Evolutionary conservation across 1,140 invertebrate species (phyloP), one percentile per base, ranked within the genome.

Genomic region (Drosophila ironensis): DNA sequence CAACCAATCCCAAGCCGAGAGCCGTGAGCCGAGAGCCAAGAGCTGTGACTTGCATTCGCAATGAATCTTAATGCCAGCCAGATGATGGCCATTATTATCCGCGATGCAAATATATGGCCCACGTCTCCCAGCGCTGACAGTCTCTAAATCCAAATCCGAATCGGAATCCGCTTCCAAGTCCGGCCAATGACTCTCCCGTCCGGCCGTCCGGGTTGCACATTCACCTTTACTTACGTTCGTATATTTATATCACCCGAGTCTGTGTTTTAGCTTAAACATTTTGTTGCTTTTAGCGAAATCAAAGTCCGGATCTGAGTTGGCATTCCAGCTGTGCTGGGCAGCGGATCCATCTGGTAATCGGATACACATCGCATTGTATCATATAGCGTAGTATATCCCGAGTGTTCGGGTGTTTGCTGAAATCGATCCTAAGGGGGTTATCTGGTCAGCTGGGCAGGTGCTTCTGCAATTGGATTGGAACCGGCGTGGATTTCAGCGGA

Each of bases 161-260:
- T 52, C 38, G 24, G 20, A 22, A 11, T 42, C 40, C 22, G 12
- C 7, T 9, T 40, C 37, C 37, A 30, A 46, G 42, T 41, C 16
- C 64, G 73, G 45, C 48, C 76, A 80, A 67, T 61, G 76, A 81
- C 76, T 61, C 45, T 72, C 9, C 4, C 14, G 9, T 14, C 54
- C n/a, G 50, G 56, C 44, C 9, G 11, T 35, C 17, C 50, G 56
- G 47, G 27, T 19, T 47, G 50, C 51, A 25, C 59, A 56, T 69
- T 69, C 59, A 69, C 59, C 66, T 64, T 54, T 45, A n/a, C n/a
- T n/a, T n/a, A n/a, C n/a, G n/a, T n/a, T n/a, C n/a, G 8, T 38
- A 9, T 14, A 22, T 19, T 6, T 9, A 28, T 14, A 27, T 11
- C n/a, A n/a, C n/a, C n/a, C n/a, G n/a, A n/a, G n/a, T n/a, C 8